Evolutionary conservation across 2,113 vertebrate species (phyloP), one percentile per base, ranked within the genome.

Genomic region (Chamaetylas fuelleborni): DNA sequence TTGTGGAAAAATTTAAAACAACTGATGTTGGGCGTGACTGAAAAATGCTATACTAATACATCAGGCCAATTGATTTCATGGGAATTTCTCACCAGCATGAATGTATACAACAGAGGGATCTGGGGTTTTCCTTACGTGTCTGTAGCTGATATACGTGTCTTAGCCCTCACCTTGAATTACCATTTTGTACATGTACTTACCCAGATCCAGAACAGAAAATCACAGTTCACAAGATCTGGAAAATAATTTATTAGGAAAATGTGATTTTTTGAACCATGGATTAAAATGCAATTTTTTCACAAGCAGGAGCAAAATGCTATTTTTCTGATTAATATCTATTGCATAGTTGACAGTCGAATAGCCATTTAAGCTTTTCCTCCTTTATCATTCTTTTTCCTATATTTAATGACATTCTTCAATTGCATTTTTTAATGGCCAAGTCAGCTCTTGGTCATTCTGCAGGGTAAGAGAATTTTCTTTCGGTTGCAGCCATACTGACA

Each of bases 401-500:
- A 38, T 67, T 78, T 89, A 90, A 86, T 86, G 54, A 26, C 28
- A 61, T 91, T 93, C 50, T 91, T 93, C 50, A 19, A 2, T 81
- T 93, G 5, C 60, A 69, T 83, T 94, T 29, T 80, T 93, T 92
- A 83, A 61, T 57, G 65, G 56, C 42, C 53, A 33, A 80, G 60
- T 31, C 88, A 93, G 76, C 53, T 96, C 88, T 92, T 82, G 92
- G 73, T 76, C 93, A 87, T 93, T 97, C 60, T 71, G 48, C 56
- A 61, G 67, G 29, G 73, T 85, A 71, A 96, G 67, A 91, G 73
- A 91, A 92, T 97, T 97, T 97, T 81, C 77, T 96, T 97, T 97
- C 91, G 94, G 45, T 96, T 97, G 86, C 84, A 42, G 29, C 90
- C 80, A 74, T 69, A 82, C 91, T 83, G 93, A 94, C 76, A 91